Evolutionary conservation across 2,113 vertebrate species (phyloP).

Genomic region (Tapirus terrestris): DNA sequence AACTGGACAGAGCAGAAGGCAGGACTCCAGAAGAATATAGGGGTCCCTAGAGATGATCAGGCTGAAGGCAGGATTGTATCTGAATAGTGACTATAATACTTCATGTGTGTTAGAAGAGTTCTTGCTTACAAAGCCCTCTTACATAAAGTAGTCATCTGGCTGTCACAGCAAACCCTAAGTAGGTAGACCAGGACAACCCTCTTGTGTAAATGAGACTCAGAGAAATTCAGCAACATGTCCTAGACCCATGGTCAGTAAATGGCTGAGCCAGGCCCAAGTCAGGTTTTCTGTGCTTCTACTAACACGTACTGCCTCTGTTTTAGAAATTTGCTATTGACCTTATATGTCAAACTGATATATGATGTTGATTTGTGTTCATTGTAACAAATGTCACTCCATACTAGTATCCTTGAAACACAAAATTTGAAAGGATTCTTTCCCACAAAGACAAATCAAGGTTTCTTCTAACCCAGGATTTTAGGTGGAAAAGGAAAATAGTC

Average conservation of each 20-base stretch:
- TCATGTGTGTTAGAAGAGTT: background rate
- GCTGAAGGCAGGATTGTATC: background rate
- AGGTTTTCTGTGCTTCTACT: background rate
- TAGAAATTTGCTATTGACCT: background rate
- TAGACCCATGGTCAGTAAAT: background rate
- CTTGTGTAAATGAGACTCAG: background rate
- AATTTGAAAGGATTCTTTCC: slow-evolving; percentile 13
- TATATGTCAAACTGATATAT: background rate
- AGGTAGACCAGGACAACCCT: background rate
- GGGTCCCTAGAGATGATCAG: background rate
- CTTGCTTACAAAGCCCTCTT: background rate
- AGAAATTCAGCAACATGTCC: background rate
- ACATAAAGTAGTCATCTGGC: background rate
- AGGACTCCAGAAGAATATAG: background rate
- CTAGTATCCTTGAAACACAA: background rate
- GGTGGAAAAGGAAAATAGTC: background rate
- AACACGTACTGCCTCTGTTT: background rate
- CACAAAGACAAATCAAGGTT: slow-evolving; percentile 11
- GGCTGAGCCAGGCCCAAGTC: background rate
- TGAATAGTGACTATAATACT: too few species aligned
- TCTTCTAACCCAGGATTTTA: background rate
- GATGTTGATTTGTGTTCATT: background rate
- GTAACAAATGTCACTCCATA: slow-evolving; percentile 4
- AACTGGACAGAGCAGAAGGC: background rate
- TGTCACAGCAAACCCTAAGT: background rate